Base-by-base conservation (phyloP, 2,113 vertebrate genomes). In the Caretta caretta region DNA sequence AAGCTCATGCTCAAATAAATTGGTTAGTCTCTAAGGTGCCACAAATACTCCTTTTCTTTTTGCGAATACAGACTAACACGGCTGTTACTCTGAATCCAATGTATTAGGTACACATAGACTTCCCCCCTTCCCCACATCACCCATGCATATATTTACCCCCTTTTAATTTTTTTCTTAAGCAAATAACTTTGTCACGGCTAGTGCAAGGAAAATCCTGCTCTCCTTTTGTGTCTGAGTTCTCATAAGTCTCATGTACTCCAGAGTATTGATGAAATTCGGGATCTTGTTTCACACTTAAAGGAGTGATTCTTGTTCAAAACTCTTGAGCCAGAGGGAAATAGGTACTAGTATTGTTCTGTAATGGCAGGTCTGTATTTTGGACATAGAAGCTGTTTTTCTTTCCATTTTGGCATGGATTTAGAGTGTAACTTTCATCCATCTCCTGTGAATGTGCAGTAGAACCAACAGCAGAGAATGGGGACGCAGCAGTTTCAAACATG, bases 401-500 rank as follows among this genome's bases (percentile, higher is more conserved):
- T 91, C 96, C 56, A 11, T 88, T 97, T 93, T 95, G 91, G 84
- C 90, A 46, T 54, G 56, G 83, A 4, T 80, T 7, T 42, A 54
- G 84, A 89, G 84, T 79, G 1, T 86, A 89, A 95, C 90, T 93
- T 89, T 80, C 31, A 1, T 83, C 59, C 76, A 78, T 94, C 86
- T 97, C 83, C 82, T 91, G 75, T 69, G 78, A 96, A 46, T 83
- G 86, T 88, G 62, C 79, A 72, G 81, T 57, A 57, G 90, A 93
- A 83, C 81, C 90, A 89, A 65, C 35, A 84, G 85, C 76, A 84
- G 91, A 97, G 87, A 84, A 92, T 93, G 92, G 94, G 96, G 93
- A 96, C 86, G 95, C 95, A 92, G 93, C 92, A 8, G 46, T 96
- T 94, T 94, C 79, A 76, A 92, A 95, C 93, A 85, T 4, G 79